phyloP scores from a whole-genome alignment of 2,797 vertebrate species.

The Acrossocheilus wenchowensis region DNA sequence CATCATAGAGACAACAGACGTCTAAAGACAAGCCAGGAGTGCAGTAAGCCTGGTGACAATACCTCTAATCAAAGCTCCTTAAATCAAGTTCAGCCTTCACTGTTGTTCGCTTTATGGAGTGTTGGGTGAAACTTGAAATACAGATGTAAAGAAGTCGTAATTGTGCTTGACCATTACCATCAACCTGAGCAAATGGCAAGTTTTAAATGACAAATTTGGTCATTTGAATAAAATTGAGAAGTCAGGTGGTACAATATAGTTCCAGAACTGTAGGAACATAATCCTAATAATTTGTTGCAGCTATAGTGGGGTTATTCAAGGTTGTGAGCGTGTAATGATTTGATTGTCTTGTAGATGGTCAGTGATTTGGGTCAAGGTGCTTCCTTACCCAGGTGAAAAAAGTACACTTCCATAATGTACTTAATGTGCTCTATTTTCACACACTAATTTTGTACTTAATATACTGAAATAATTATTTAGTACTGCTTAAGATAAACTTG shows the following conservation, averaged over 20 bases:
- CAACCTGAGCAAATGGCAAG: not conserved
- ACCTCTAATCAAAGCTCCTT: constrained; percentile 37
- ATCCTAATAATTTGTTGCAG: not conserved
- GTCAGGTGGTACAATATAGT: not conserved
- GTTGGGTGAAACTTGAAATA: not conserved
- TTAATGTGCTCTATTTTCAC: too few relatives aligned
- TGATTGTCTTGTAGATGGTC: not conserved
- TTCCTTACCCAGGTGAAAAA: not conserved
- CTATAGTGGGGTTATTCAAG: not conserved
- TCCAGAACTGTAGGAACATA: not conserved
- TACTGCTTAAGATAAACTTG: too few relatives aligned
- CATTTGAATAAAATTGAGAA: not conserved
- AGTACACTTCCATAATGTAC: too few relatives aligned
- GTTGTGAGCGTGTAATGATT: too few relatives aligned
- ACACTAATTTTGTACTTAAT: too few relatives aligned
- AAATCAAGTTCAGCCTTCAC: constrained; percentile 19
- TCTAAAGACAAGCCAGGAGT: constrained; percentile 27
- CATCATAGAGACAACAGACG: constrained; percentile 48
- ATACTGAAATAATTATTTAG: too few relatives aligned
- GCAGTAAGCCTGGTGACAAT: constrained; percentile 21
- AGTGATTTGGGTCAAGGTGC: not conserved
- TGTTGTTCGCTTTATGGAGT: not conserved
- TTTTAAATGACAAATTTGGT: constrained; percentile 16
- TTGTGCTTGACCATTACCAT: not conserved
- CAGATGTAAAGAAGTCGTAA: not conserved